Conservation (phyloP, 2,888 invertebrate genomes). For the Invenusta paracnida region DNA sequence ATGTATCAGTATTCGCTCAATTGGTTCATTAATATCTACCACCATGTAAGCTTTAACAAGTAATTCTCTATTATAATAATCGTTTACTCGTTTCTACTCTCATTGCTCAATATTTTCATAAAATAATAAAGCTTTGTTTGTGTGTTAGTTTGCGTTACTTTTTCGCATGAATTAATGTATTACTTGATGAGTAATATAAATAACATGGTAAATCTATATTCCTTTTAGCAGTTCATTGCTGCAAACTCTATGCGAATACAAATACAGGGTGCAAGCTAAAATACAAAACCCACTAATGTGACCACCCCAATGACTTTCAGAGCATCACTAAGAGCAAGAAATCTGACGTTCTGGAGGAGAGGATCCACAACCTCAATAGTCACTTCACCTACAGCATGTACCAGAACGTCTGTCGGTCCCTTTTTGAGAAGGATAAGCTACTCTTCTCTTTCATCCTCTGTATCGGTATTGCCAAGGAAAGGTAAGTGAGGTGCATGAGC, state of each 20-base stretch:
- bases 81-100: not conserved
- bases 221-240: too few species aligned
- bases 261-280: too few species aligned
- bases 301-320: conserved; percentile 65
- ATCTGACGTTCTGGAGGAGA: conserved; percentile 65
- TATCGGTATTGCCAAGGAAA: conserved; percentile 56
- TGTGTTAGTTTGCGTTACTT: too few species aligned
- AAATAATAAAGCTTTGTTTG: too few species aligned
- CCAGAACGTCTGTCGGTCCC: conserved; percentile 65
- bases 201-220: too few species aligned
- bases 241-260: too few species aligned
- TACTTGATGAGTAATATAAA: too few species aligned
- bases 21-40: conserved; percentile 84
- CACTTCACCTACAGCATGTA: conserved; percentile 62
- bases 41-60: conserved; percentile 59
- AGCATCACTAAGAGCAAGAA: conserved; percentile 73
- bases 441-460: conserved; percentile 60
- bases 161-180: too few species aligned
- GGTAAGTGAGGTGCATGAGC: conserved; percentile 48
- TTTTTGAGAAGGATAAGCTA: conserved; percentile 62
- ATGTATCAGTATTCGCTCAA: conserved; percentile 90
- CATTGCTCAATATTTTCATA: conserved; percentile 34
- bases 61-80: conserved; percentile 2
- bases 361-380: conserved; percentile 58
- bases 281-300: not conserved